phyloP scores from a whole-genome alignment of 2,797 vertebrate genomes.

The Tokudaia tokunoshimensis region DNA sequence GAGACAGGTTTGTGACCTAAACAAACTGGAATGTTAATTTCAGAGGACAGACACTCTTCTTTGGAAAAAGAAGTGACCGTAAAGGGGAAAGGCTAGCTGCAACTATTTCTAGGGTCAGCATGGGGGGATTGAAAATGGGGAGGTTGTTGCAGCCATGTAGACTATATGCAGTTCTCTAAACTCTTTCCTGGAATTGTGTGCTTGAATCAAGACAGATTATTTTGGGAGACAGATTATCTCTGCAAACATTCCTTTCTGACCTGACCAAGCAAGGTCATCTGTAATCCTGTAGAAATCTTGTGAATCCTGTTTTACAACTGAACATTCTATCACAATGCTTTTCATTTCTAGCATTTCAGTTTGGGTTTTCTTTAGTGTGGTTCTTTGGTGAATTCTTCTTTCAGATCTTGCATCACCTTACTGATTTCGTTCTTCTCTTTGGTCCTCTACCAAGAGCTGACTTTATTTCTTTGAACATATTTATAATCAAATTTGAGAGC shows the following conservation, averaged over 20 bases:
- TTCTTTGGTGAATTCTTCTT: neutral
- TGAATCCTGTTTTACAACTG: neutral
- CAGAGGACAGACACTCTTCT: neutral
- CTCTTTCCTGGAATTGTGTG: neutral
- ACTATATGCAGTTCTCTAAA: neutral
- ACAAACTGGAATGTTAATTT: neutral
- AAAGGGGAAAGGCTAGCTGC: neutral
- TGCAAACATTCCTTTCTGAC: neutral
- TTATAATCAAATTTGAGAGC: neutral
- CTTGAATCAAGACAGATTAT: neutral
- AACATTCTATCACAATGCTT: neutral
- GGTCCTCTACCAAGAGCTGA: neutral
- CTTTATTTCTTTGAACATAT: neutral
- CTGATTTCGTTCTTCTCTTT: neutral
- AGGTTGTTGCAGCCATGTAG: neutral
- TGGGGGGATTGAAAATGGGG: neutral
- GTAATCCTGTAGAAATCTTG: neutral
- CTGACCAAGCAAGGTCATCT: neutral
- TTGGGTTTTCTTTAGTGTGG: neutral
- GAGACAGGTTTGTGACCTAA: neutral
- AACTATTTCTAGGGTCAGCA: neutral
- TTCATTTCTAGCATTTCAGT: neutral
- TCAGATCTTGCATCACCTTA: neutral
- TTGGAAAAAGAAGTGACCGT: neutral
- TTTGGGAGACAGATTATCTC: neutral